Percentiles rank a stretch among this genome's conserved stretches.
Conservation (phyloP, 2,113 vertebrate species). For the Alethe diademata region DNA sequence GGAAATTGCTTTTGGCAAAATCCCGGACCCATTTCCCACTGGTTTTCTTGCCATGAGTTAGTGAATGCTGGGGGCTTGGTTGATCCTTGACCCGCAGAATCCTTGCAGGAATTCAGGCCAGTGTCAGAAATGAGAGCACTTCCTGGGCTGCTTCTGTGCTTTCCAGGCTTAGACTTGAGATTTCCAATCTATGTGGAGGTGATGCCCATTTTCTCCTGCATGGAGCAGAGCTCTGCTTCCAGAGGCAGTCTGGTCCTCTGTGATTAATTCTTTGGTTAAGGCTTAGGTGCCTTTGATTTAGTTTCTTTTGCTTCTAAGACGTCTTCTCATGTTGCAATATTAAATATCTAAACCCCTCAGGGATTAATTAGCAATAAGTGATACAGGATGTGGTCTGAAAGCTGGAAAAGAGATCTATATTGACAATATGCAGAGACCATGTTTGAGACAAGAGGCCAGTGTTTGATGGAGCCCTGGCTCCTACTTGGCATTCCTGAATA, state of each 20-base stretch:
- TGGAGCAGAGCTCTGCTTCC: neutral
- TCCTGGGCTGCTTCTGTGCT: neutral
- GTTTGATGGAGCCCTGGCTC: neutral
- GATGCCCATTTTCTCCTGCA: neutral
- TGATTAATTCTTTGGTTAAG: constrained; percentile 30
- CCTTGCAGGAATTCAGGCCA: neutral
- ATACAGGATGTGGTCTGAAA: neutral
- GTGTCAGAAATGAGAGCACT: neutral
- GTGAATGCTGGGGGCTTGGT: neutral
- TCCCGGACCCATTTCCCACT: neutral
- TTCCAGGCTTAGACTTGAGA: neutral
- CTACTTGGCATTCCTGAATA: neutral
- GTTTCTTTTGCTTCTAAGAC: neutral
- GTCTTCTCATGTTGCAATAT: neutral
- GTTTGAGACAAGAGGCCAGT: neutral
- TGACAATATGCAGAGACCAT: neutral
- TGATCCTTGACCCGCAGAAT: neutral
- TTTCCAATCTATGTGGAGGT: neutral
- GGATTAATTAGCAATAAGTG: constrained; percentile 39
- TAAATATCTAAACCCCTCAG: neutral
- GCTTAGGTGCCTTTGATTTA: neutral
- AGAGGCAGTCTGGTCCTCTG: neutral
- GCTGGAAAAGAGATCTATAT: neutral
- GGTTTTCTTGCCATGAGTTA: neutral
- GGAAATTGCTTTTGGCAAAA: neutral